phyloP scores from a whole-genome alignment of 2,888 invertebrate species.

The Dicyrtoma fusca region DNA sequence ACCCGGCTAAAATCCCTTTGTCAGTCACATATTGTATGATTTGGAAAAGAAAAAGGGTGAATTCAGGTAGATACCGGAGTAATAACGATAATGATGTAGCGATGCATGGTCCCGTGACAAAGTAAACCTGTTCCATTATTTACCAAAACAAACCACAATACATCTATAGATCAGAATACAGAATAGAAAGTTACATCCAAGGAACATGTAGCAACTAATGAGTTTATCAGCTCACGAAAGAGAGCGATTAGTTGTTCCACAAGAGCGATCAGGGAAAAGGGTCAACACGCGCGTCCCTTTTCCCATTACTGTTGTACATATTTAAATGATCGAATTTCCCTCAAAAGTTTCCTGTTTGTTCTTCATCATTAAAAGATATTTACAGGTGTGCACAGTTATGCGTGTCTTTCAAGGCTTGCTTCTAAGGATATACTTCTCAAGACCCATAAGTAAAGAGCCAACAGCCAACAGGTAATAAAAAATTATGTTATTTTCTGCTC shows the following conservation, averaged over 20 bases:
- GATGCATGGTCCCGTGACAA: slow-evolving; percentile 3
- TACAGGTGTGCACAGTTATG: slow-evolving; percentile 1
- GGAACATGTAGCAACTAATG: slow-evolving; percentile 10
- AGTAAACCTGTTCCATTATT: slow-evolving; percentile 12
- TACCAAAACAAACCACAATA: background rate
- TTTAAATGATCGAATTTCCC: background rate
- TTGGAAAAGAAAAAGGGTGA: background rate
- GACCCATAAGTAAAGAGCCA: too few species aligned
- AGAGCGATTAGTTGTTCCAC: background rate
- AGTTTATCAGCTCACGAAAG: slow-evolving; percentile 15
- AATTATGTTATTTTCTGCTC: slow-evolving; percentile 7
- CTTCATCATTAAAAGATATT: slow-evolving; percentile 1
- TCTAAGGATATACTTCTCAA: too few species aligned
- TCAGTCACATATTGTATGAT: too few species aligned
- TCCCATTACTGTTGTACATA: too few species aligned
- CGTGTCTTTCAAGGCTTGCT: background rate
- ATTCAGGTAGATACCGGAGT: background rate
- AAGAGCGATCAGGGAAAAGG: too few species aligned
- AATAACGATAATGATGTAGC: background rate
- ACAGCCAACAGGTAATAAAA: too few species aligned
- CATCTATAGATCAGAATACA: too few species aligned
- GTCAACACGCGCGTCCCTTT: too few species aligned
- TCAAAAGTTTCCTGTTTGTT: slow-evolving; percentile 1
- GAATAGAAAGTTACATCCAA: too few species aligned
- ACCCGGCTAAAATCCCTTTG: too few species aligned